Percentiles rank a stretch among this genome's conserved stretches.
These are phyloP conservation scores for Blastomussa wellsi DNA, from an alignment of 92 coral and sea anemone genomes.

Conservation along the genomic window DNA sequence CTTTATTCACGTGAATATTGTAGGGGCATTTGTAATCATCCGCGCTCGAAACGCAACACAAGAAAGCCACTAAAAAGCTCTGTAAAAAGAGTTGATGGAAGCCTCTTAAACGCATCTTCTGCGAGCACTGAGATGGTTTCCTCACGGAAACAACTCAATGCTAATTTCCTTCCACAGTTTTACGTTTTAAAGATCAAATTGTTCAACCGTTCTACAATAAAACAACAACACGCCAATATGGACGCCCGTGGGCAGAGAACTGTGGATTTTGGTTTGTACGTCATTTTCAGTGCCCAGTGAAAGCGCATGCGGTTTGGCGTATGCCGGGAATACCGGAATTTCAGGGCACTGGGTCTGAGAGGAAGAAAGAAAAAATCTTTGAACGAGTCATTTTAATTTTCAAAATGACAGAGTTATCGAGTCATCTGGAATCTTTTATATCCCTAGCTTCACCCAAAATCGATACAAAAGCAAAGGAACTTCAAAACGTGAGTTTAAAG, in stretches of 20 bases:
- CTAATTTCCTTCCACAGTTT: neutral
- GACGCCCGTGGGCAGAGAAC: neutral
- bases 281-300: constrained; percentile 5
- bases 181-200: neutral
- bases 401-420: neutral
- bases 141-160: neutral
- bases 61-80: constrained; percentile 67
- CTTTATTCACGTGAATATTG: constrained; percentile 64
- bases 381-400: neutral
- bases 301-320: constrained; percentile 25
- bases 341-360: neutral
- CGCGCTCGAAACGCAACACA: constrained; percentile 25
- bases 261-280: neutral
- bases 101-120: constrained; percentile 41
- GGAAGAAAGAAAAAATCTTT: no score
- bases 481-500: constrained; percentile 62
- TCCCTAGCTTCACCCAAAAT: constrained; percentile 37
- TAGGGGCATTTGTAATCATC: constrained; percentile 52
- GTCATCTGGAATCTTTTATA: constrained; percentile 1
- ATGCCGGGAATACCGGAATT: neutral
- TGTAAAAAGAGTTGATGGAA: constrained; percentile 24
- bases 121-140: constrained; percentile 41
- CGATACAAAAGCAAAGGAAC: constrained; percentile 51
- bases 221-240: neutral
- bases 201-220: neutral